Evolutionary conservation across 2,797 vertebrate species (phyloP).

Genomic region (Cossypha niveicapilla): DNA sequence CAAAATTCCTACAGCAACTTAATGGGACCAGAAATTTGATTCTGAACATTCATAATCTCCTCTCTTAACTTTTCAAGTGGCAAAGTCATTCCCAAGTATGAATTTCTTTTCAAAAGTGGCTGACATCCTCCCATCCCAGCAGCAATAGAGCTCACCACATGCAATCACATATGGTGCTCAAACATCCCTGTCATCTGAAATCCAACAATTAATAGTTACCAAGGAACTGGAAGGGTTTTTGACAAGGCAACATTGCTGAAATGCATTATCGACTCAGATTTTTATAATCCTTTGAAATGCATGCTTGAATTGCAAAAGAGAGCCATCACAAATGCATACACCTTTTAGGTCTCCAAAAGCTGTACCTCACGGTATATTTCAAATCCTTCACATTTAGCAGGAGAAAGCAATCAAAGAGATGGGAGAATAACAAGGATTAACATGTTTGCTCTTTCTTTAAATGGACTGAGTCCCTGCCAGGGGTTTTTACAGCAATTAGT

Average conservation of each 20-base stretch:
- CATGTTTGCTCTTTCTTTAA: not conserved
- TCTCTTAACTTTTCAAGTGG: not conserved
- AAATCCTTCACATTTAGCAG: not conserved
- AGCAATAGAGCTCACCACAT: not conserved
- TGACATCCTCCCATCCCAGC: not conserved
- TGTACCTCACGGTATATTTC: rapidly evolving
- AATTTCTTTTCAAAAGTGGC: not conserved
- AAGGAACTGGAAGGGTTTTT: not conserved
- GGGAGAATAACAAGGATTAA: not conserved
- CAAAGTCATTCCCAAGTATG: not conserved
- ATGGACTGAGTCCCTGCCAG: rapidly evolving
- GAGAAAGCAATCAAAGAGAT: conserved; percentile 13
- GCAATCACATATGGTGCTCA: not conserved
- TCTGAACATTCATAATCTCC: not conserved
- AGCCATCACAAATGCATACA: not conserved
- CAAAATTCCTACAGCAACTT: not conserved
- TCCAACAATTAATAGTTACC: not conserved
- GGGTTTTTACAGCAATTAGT: not conserved
- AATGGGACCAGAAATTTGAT: not conserved
- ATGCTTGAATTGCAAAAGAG: rapidly evolving
- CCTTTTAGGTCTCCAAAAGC: not conserved
- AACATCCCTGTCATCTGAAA: not conserved
- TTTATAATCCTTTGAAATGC: not conserved
- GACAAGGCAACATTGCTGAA: not conserved
- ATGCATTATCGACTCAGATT: not conserved